Base-by-base conservation (phyloP, 2,888 invertebrate genomes). In the Griposia aprilina region DNA sequence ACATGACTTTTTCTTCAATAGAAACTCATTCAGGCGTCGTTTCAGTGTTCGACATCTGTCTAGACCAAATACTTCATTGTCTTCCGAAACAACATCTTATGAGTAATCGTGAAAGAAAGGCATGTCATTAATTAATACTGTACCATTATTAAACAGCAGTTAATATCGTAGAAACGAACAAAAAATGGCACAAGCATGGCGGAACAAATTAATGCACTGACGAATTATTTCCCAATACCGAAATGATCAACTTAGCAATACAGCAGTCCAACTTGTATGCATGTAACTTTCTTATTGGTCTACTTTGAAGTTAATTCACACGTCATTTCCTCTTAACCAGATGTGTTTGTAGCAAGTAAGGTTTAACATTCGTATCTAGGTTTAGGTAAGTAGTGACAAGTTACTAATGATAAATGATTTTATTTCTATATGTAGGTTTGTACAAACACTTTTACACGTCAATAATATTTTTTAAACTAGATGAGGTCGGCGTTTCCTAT, bases 141-240 rank as follows among this genome's bases (percentile, higher is more conserved):
- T n/a, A 63, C 36, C 20, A 20, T 63, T n/a, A 36, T 4, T 63
- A 62, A 17, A 20, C 36, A n/a, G n/a, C 20, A 69, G 8, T 36
- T 23, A 67, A 13, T 17, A 59, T 7, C 10, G 36, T 20, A 36
- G n/a, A 36, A 41, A n/a, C n/a, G 0, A n/a, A 62, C 7, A 36
- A n/a, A 36, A 15, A 11, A 69, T 69, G 2, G 0, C 63, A 41
- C 63, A 69, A 63, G 20, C 65, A 11, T 69, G 36, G 69, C 63
- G 69, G 69, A 69, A 69, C 69, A n/a, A 69, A 69, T 69, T 0
- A 69, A 63, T n/a, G 63, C 36, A 63, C 36, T n/a, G 69, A 41
- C n/a, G n/a, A 13, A 7, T 60, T 7, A 45, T 72, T 23, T 48
- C 26, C 11, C 23, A 48, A 41, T 30, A 75, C 17, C 23, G 26